These are phyloP conservation scores for Zaprionus ornatus DNA, from an alignment of 1,140 invertebrate species.

Conservation along the genomic window DNA sequence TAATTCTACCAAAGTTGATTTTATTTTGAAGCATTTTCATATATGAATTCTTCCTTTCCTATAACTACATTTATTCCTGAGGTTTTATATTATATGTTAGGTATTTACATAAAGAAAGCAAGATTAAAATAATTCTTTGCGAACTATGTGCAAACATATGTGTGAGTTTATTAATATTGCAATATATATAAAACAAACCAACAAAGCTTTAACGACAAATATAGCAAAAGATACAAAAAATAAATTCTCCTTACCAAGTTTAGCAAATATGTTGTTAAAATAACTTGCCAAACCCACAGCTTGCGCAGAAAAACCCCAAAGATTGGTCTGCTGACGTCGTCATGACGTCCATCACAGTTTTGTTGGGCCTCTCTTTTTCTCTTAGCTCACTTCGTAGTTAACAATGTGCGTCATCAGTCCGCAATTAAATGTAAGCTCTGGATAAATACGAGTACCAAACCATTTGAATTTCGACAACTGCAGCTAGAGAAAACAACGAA, in stretches of 20 bases:
- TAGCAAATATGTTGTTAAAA: neutral
- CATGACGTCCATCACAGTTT: neutral
- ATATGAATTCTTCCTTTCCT: too few relatives aligned
- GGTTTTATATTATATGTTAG: too few relatives aligned
- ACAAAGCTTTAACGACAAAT: neutral
- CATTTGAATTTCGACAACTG: neutral
- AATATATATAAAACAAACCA: neutral
- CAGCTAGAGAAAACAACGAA: neutral
- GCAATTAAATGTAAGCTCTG: slow-evolving; percentile 39
- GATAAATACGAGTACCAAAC: neutral
- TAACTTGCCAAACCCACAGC: neutral
- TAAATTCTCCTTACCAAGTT: neutral
- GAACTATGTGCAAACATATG: too few relatives aligned
- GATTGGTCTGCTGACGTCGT: neutral
- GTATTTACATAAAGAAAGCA: too few relatives aligned
- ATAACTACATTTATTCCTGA: too few relatives aligned
- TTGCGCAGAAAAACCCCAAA: neutral
- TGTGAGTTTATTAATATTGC: neutral
- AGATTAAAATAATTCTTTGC: too few relatives aligned
- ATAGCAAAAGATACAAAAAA: neutral
- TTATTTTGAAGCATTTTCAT: too few relatives aligned
- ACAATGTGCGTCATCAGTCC: slow-evolving; percentile 44
- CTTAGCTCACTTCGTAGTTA: neutral
- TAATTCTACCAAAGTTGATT: too few relatives aligned
- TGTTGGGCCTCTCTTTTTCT: neutral